These are phyloP conservation scores for Sphaerophoria rueppellii DNA, from an alignment of 2,888 invertebrate species.

Conservation along the genomic window DNA sequence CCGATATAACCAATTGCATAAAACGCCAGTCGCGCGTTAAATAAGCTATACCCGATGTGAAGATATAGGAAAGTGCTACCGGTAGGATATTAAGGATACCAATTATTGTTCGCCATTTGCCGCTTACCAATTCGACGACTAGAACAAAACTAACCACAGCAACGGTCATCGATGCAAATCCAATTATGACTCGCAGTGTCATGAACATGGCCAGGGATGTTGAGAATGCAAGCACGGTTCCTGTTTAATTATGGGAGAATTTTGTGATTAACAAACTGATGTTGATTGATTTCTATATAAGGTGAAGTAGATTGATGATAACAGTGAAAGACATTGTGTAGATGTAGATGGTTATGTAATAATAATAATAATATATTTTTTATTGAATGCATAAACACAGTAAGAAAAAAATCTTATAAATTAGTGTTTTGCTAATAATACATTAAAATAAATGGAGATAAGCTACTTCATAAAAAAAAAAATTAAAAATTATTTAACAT, in stretches of 20 bases:
- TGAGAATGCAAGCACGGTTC: conserved; percentile 84
- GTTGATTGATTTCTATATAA: neutral
- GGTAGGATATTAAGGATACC: conserved; percentile 86
- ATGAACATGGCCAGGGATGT: conserved; percentile 85
- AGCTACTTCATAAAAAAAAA: too few species aligned
- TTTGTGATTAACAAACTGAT: neutral
- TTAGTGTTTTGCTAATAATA: too few species aligned
- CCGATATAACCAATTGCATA: conserved; percentile 84
- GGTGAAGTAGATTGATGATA: neutral
- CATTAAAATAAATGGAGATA: too few species aligned
- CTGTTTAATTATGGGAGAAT: conserved; percentile 74
- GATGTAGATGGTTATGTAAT: too few species aligned
- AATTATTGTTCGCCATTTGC: conserved; percentile 86
- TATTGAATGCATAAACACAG: too few species aligned
- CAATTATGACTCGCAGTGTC: conserved; percentile 84
- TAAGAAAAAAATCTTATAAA: too few species aligned
- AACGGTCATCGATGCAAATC: conserved; percentile 85
- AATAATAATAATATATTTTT: too few species aligned
- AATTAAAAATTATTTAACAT: too few species aligned
- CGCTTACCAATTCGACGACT: conserved; percentile 86
- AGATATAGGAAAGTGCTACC: conserved; percentile 85
- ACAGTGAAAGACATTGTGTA: too few species aligned
- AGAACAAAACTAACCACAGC: conserved; percentile 88
- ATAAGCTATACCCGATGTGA: conserved; percentile 85
- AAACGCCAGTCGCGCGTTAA: conserved; percentile 84